phyloP scores from a whole-genome alignment of 2,797 vertebrate genomes.

The Picus viridis region DNA sequence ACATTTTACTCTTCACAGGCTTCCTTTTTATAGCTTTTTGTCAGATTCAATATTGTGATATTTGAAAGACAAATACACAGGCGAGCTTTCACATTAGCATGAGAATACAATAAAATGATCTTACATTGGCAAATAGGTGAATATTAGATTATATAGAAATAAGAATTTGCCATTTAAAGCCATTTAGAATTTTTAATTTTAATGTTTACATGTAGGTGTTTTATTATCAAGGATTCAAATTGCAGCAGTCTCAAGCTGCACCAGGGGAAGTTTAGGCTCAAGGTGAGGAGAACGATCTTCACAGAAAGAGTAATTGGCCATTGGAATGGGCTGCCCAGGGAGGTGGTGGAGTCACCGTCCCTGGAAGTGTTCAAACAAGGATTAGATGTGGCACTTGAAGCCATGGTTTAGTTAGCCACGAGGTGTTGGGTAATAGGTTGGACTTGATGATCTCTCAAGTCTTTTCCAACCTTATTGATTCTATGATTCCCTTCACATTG shows the following conservation, averaged over 20 bases:
- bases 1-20: background rate
- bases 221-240: background rate
- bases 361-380: too few relatives aligned
- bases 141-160: background rate
- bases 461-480: too few relatives aligned
- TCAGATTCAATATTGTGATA: conserved; percentile 15
- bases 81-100: background rate
- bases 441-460: too few relatives aligned
- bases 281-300: too few relatives aligned
- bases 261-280: too few relatives aligned
- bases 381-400: too few relatives aligned
- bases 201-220: background rate
- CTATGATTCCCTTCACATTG: background rate
- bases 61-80: conserved; percentile 29
- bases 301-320: too few relatives aligned
- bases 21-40: conserved; percentile 1
- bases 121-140: background rate
- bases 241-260: background rate
- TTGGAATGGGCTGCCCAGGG: too few relatives aligned
- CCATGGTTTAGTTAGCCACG: too few relatives aligned
- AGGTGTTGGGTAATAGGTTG: too few relatives aligned
- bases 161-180: background rate
- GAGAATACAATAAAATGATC: background rate
- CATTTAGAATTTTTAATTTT: background rate
- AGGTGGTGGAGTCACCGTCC: too few relatives aligned